Evolutionary conservation across 1,140 invertebrate species (phyloP).

Genomic region (Portunus trituberculatus): DNA sequence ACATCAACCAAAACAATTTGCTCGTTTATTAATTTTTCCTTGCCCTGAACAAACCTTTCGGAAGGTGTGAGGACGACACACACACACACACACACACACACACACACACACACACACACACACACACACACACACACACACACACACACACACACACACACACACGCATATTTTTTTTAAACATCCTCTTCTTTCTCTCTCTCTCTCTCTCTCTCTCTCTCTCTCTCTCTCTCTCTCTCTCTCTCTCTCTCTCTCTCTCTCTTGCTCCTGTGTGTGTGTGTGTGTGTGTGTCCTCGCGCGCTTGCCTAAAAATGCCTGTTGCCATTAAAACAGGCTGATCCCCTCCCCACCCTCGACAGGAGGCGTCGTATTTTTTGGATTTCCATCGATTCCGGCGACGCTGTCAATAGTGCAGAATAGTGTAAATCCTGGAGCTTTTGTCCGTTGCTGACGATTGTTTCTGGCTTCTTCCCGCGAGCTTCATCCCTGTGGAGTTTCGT

Average conservation of each 20-base stretch:
- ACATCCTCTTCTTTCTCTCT: not conserved
- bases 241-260: no score
- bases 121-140: no score
- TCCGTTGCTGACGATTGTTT: conserved; percentile 10
- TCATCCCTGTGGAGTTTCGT: not conserved
- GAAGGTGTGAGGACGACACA: not conserved
- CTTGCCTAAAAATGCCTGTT: not conserved
- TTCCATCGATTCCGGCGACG: not conserved
- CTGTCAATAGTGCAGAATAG: conserved; percentile 2
- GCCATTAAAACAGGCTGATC: conserved; percentile 21
- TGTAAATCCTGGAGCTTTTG: conserved; percentile 3
- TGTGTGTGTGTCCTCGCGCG: not conserved
- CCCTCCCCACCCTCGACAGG: conserved; percentile 4
- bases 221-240: no score
- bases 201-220: not conserved
- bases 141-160: not conserved
- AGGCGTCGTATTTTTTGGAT: not conserved
- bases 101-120: no score
- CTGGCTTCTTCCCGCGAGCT: not conserved
- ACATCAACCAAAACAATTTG: not conserved
- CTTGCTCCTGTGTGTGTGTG: not conserved
- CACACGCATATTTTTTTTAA: not conserved
- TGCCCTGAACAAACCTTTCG: not conserved
- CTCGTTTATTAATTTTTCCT: not conserved
- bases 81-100: no score